phyloP scores from a whole-genome alignment of 2,797 vertebrate genomes.

The Dryobates pubescens region DNA sequence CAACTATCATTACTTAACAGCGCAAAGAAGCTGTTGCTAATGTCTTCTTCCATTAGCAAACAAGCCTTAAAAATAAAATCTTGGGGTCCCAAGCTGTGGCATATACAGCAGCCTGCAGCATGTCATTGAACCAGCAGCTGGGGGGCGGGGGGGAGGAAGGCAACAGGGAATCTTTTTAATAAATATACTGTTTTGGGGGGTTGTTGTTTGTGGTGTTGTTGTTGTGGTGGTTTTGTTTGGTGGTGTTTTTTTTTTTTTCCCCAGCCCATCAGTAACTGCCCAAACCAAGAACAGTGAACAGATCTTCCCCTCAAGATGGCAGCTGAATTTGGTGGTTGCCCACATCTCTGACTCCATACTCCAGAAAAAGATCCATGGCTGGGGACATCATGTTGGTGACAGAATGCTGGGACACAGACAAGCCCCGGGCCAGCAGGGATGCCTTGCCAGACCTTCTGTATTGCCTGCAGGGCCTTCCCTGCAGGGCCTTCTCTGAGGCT shows the following conservation, averaged over 20 bases:
- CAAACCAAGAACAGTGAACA: not conserved
- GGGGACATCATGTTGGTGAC: rapidly evolving
- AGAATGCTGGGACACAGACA: rapidly evolving
- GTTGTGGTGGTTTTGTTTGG: no score
- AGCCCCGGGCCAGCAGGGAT: not conserved
- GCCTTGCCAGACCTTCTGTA: not conserved
- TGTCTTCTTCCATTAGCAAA: not conserved
- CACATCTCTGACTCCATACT: not conserved
- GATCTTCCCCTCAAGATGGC: not conserved
- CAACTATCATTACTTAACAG: not conserved
- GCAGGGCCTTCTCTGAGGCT: not conserved
- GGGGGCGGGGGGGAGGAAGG: no score
- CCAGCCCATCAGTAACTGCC: not conserved
- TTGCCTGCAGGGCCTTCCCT: no score
- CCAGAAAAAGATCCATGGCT: not conserved
- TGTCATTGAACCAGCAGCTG: not conserved
- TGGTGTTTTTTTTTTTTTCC: not conserved
- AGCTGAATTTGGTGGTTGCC: not conserved
- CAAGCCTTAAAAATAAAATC: not conserved
- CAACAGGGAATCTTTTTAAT: not conserved
- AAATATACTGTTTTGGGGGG: not conserved
- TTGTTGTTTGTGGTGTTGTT: no score
- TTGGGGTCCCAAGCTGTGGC: not conserved
- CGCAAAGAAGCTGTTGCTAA: not conserved
- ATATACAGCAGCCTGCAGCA: not conserved